These are phyloP conservation scores for Nettapus auritus DNA, from an alignment of 2,113 vertebrate species.

Conservation along the genomic window DNA sequence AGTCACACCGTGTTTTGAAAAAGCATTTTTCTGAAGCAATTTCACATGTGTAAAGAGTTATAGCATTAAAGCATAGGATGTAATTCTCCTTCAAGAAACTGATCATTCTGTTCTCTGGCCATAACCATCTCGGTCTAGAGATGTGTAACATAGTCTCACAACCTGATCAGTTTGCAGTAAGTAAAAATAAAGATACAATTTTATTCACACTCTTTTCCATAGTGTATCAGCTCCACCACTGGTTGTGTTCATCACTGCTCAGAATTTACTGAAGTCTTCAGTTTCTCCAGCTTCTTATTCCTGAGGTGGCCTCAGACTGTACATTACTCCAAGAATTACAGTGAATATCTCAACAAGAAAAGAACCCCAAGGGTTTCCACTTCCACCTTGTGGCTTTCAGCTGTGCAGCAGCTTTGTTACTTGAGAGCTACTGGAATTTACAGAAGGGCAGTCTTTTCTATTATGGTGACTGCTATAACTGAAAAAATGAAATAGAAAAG, in stretches of 20 bases:
- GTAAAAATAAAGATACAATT: background rate
- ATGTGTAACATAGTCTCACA: background rate
- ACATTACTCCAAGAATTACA: background rate
- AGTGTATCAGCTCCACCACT: background rate
- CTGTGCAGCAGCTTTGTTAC: background rate
- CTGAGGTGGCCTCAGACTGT: background rate
- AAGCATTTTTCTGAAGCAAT: background rate
- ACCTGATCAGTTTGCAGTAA: background rate
- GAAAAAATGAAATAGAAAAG: accelerated
- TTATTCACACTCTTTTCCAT: background rate
- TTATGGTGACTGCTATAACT: background rate
- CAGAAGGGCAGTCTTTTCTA: background rate
- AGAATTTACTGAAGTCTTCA: background rate
- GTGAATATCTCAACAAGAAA: background rate
- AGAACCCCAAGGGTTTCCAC: background rate
- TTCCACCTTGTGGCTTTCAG: background rate
- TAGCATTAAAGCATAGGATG: background rate
- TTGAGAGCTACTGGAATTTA: background rate
- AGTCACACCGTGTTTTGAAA: accelerated
- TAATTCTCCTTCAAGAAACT: background rate
- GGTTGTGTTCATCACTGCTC: background rate
- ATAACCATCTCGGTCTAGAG: background rate
- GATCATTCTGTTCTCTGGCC: background rate
- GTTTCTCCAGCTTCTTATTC: background rate
- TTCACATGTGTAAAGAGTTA: background rate